Percentiles rank a stretch among this genome's conserved stretches.
Conservation (phyloP, 2,113 vertebrate genomes). For the Saimiri boliviensis region DNA sequence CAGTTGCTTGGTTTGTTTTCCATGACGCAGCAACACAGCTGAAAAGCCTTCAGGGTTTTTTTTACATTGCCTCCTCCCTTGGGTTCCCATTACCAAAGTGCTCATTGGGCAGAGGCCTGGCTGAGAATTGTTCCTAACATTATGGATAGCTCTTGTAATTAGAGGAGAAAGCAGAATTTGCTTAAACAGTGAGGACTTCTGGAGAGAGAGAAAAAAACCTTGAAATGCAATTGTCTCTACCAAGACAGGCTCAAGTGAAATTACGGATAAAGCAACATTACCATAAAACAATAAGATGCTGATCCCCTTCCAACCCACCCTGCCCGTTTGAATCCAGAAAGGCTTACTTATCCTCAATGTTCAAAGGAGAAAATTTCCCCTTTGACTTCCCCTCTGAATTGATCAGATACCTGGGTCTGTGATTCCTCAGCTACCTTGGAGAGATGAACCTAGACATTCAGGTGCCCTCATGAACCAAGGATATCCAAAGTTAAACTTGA, state of each 20-base stretch:
- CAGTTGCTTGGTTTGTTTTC: slow-evolving; percentile 65
- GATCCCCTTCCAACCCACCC: not conserved
- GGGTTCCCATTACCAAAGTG: slow-evolving; percentile 61
- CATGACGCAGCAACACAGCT: slow-evolving; percentile 63
- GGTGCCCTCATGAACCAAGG: not conserved
- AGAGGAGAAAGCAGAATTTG: slow-evolving; percentile 10
- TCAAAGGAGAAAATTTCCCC: not conserved
- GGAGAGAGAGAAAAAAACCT: not conserved
- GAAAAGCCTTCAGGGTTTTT: slow-evolving; percentile 73
- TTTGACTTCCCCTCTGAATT: not conserved
- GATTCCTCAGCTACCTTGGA: not conserved
- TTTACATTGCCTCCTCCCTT: slow-evolving; percentile 78
- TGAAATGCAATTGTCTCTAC: slow-evolving; percentile 1
- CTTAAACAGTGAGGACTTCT: not conserved
- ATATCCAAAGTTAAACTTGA: not conserved
- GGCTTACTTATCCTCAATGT: not conserved
- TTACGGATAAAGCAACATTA: slow-evolving; percentile 24
- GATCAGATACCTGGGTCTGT: not conserved
- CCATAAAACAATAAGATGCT: not conserved
- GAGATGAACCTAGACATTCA: not conserved
- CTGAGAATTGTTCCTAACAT: slow-evolving; percentile 23
- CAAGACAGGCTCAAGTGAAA: not conserved
- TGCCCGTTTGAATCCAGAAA: slow-evolving; percentile 4
- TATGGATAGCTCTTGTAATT: slow-evolving; percentile 39
- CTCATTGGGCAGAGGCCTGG: slow-evolving; percentile 41